phyloP scores from a whole-genome alignment of 2,888 invertebrate species.

The Campoletis raptor region DNA sequence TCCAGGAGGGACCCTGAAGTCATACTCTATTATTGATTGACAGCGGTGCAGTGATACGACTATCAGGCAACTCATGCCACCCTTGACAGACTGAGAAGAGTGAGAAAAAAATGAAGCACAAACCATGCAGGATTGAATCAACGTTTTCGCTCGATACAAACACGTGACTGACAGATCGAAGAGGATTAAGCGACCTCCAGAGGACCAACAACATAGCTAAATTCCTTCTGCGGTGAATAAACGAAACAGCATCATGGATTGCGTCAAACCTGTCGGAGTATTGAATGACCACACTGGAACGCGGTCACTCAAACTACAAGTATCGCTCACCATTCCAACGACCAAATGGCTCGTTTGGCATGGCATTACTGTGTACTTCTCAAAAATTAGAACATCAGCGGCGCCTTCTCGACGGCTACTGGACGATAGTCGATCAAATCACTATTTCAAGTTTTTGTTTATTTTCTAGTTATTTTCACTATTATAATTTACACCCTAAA shows the following conservation, averaged over 20 bases:
- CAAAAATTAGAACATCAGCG: conserved; percentile 29
- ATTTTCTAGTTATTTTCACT: no score
- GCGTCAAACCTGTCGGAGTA: conserved; percentile 23
- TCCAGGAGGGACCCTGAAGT: conserved; percentile 25
- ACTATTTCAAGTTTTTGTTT: no score
- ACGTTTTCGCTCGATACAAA: conserved; percentile 11
- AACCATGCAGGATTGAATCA: conserved; percentile 47
- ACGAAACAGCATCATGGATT: conserved; percentile 19
- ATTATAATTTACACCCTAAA: no score
- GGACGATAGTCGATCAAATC: not conserved
- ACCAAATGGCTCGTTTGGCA: conserved; percentile 51
- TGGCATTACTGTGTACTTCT: conserved; percentile 51
- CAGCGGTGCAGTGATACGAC: not conserved
- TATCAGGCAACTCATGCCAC: conserved; percentile 4
- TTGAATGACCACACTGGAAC: conserved; percentile 34
- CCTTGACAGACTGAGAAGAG: not conserved
- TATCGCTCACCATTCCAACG: conserved; percentile 38
- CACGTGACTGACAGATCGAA: conserved; percentile 18
- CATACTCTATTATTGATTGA: not conserved
- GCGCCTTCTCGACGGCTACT: not conserved
- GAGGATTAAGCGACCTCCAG: conserved; percentile 7
- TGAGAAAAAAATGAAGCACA: conserved; percentile 7
- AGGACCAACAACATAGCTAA: not conserved
- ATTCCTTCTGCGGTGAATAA: conserved; percentile 35
- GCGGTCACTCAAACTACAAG: conserved; percentile 16